Base-by-base conservation (phyloP, 1,140 invertebrate species). In the Drosophila cardini region DNA sequence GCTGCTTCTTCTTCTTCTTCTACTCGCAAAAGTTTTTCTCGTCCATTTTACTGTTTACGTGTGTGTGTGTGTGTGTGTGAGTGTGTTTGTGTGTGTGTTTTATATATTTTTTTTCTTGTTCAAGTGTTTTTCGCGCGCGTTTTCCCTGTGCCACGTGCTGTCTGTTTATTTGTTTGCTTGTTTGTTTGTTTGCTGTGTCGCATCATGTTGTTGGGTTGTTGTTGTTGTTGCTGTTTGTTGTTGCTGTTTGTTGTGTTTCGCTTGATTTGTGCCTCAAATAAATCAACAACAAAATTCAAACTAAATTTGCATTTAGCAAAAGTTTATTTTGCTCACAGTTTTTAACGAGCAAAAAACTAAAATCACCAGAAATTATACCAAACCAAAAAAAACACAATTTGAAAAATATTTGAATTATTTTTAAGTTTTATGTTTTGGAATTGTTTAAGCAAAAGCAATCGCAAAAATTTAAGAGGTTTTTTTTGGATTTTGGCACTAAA, bases 71-170 rank as follows among this genome's bases (percentile, higher is more conserved):
- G 21, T 26, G 21, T 26, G 21, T 26, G 21, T 26, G n/a, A n/a
- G 21, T 26, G 21, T 21, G 21, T 21, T 2, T 21, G 21, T 26
- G 21, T 26, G 21, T 26, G 21, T 26, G 21, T 26, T 3, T 26
- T 40, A n/a, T 55, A 46, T 36, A n/a, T 38, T 57, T 60, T 36
- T 43, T 56, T 57, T 64, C 70, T 63, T 56, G 55, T 75, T 42
- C 36, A 67, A 64, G 60, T 75, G 72, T 7, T 58, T 72, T 72
- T 63, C 61, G 50, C 62, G 56, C 70, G 70, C 70, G 70, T 67
- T 76, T 65, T 67, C 57, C 68, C 62, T 57, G 68, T 79, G 76
- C 63, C 58, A 60, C 53, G 53, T 60, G 52, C 21, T 58, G 45
- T 52, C 53, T 68, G 42, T 55, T 55, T 70, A 64, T 64, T 64